Conservation (phyloP, 2,888 invertebrate species). For the Sminthurinus aureus region DNA sequence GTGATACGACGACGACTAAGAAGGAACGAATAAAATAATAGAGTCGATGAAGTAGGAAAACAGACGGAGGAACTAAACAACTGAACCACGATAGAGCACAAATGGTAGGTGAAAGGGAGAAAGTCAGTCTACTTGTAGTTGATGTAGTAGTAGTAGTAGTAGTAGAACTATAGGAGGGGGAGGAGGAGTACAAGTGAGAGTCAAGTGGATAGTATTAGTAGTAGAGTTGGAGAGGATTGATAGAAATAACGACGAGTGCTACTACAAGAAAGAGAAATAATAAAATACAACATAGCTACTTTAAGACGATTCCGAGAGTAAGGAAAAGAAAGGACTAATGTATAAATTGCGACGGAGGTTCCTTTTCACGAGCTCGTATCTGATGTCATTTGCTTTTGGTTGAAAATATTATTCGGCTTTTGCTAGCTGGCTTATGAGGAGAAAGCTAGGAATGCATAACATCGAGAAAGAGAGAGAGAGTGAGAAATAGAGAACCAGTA, state of each 20-base stretch:
- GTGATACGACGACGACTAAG: too few relatives aligned
- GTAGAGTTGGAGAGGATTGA: conserved; percentile 5
- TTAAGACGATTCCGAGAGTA: conserved; percentile 33
- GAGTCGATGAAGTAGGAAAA: too few relatives aligned
- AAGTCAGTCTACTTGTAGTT: too few relatives aligned
- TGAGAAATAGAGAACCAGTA: too few relatives aligned
- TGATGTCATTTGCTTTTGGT: conserved; percentile 40
- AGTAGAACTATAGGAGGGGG: neutral
- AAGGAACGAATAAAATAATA: too few relatives aligned
- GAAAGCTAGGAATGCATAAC: too few relatives aligned
- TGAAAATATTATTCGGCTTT: conserved; percentile 27
- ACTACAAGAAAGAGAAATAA: conserved; percentile 23
- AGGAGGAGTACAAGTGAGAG: neutral
- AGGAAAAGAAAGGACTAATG: conserved; percentile 34
- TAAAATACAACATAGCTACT: conserved; percentile 27
- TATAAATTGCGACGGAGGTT: conserved; percentile 41
- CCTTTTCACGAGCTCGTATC: conserved; percentile 31
- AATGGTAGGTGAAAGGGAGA: too few relatives aligned
- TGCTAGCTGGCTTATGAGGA: neutral
- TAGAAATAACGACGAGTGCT: conserved; percentile 10
- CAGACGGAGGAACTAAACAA: too few relatives aligned
- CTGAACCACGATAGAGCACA: too few relatives aligned
- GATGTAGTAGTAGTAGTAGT: too few relatives aligned
- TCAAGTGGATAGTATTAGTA: too few relatives aligned
- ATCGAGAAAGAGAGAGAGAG: neutral